These are phyloP conservation scores for Drosophila cyrtoloma DNA, from an alignment of 2,888 invertebrate species.

Conservation along the genomic window DNA sequence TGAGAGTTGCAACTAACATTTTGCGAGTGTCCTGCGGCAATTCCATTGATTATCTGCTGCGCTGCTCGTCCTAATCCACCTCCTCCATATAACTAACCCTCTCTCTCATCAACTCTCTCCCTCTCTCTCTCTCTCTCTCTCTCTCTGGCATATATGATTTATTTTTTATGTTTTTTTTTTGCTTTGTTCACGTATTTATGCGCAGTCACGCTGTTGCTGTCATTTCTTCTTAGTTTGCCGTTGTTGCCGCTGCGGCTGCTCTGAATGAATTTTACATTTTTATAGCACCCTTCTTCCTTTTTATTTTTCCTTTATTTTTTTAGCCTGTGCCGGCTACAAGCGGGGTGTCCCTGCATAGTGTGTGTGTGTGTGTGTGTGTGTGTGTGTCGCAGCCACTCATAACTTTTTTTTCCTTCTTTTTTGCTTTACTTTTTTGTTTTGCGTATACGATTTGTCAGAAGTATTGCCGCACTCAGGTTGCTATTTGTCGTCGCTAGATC, in stretches of 20 bases:
- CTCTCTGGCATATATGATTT: background rate
- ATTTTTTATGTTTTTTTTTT: background rate
- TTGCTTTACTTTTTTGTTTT: constrained; percentile 29
- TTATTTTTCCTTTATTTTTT: background rate
- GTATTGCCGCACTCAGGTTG: constrained; percentile 73
- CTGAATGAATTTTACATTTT: constrained; percentile 78
- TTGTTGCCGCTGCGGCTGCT: constrained; percentile 49
- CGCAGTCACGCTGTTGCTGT: constrained; percentile 75
- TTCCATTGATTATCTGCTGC: constrained; percentile 45
- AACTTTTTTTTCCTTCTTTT: constrained; percentile 29
- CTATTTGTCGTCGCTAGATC: constrained; percentile 63
- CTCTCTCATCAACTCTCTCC: background rate
- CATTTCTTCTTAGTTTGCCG: constrained; percentile 32
- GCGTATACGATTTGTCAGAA: constrained; percentile 70
- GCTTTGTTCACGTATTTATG: constrained; percentile 66
- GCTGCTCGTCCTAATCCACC: background rate
- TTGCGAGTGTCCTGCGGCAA: constrained; percentile 30
- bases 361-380: constrained; percentile 22
- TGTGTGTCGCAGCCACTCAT: constrained; percentile 47
- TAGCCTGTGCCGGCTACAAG: background rate
- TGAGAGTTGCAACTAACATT: constrained; percentile 24
- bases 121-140: background rate
- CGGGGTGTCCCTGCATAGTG: background rate
- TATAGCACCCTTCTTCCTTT: constrained; percentile 49
- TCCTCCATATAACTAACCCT: background rate